Percentiles rank a stretch among this genome's conserved stretches.
Conservation (phyloP, 2,888 invertebrate genomes). For the Hyalella azteca region DNA sequence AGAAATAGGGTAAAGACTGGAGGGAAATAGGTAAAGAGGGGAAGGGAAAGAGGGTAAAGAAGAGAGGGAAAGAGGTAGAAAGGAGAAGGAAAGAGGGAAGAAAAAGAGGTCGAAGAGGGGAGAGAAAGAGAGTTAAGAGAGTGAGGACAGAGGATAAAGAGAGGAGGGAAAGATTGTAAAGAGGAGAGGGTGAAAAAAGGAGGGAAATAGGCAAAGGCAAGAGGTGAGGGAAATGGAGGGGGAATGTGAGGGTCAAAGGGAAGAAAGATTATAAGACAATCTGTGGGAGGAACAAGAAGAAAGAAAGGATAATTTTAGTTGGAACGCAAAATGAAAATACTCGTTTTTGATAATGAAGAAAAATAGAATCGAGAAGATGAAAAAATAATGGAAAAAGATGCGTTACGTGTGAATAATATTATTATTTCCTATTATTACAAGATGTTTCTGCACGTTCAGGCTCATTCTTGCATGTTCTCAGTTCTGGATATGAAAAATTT, state of each 20-base stretch:
- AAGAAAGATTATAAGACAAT: too few species aligned
- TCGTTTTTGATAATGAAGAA: too few species aligned
- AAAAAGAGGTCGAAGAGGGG: not conserved
- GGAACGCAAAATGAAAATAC: too few species aligned
- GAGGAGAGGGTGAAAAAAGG: not conserved
- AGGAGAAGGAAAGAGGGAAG: not conserved
- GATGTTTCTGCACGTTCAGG: too few species aligned
- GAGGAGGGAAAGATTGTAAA: not conserved
- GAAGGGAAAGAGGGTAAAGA: not conserved
- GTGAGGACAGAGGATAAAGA: not conserved
- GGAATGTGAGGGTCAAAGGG: not conserved
- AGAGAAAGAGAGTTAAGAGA: not conserved
- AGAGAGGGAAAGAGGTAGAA: not conserved
- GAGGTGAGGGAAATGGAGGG: not conserved
- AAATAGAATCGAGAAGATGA: too few species aligned
- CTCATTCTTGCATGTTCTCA: too few species aligned
- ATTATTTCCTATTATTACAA: too few species aligned
- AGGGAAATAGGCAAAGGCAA: not conserved
- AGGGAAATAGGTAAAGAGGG: not conserved
- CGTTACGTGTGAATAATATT: too few species aligned
- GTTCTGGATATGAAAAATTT: too few species aligned
- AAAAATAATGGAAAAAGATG: too few species aligned
- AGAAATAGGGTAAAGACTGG: not conserved
- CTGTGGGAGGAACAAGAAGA: too few species aligned
- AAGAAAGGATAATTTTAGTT: too few species aligned